phyloP scores from a whole-genome alignment of 2,888 invertebrate species.

The Sinodicranocentrus sp. region DNA sequence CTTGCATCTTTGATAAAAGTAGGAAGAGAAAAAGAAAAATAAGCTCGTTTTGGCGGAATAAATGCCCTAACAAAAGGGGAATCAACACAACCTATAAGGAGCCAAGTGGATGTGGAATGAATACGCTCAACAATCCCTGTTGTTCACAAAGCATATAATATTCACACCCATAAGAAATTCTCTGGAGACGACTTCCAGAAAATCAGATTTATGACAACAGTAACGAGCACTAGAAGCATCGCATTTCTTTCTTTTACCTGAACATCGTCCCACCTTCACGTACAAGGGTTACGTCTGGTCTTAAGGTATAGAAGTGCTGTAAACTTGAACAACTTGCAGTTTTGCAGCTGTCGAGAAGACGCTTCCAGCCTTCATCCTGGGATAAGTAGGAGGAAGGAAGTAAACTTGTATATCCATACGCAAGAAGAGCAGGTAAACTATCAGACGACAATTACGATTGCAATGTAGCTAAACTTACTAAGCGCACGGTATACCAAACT shows the following conservation, averaged over 20 bases:
- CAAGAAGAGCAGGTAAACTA: conserved; percentile 35
- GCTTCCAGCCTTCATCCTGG: no score
- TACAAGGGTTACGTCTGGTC: not conserved
- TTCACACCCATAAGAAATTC: conserved; percentile 30
- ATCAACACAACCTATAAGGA: conserved; percentile 16
- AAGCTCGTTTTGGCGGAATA: not conserved
- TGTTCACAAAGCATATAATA: conserved; percentile 12
- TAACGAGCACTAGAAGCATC: conserved; percentile 42
- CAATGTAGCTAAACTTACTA: not conserved
- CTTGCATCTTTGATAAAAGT: conserved; percentile 18
- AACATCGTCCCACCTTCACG: not conserved
- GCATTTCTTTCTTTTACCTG: conserved; percentile 4
- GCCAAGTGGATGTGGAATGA: not conserved
- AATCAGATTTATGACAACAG: conserved; percentile 66
- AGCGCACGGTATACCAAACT: no score
- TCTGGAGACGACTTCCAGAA: conserved; percentile 53
- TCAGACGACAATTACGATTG: conserved; percentile 46
- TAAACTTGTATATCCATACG: no score
- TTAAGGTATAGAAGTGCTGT: not conserved
- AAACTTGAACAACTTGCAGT: conserved; percentile 14
- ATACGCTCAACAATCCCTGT: not conserved
- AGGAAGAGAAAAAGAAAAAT: conserved; percentile 1
- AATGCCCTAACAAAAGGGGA: conserved; percentile 4
- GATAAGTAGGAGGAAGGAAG: conserved; percentile 10
- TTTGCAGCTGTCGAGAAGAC: not conserved